Conservation (phyloP, 1,140 invertebrate genomes). For the Macrosteles quadrilineatus region DNA sequence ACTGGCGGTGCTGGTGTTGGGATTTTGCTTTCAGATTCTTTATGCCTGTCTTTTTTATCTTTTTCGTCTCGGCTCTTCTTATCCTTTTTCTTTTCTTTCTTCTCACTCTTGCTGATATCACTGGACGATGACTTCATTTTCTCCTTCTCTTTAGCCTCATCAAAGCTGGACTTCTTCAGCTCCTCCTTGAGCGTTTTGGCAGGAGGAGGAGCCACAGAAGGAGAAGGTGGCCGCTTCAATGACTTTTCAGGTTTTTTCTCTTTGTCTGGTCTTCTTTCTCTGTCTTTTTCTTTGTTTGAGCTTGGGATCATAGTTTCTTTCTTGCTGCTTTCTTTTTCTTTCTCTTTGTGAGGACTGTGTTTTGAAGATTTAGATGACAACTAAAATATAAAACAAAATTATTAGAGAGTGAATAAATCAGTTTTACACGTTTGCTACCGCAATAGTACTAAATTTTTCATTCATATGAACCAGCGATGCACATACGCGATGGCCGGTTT, state of each 20-base stretch:
- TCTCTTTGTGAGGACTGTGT: constrained; percentile 57
- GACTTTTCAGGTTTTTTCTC: constrained; percentile 46
- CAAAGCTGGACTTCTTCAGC: constrained; percentile 29
- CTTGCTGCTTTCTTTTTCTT: constrained; percentile 56
- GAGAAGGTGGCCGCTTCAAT: constrained; percentile 32
- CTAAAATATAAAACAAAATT: constrained; percentile 35
- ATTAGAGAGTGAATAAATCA: no score
- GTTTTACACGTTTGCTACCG: no score
- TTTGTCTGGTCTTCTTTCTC: constrained; percentile 48
- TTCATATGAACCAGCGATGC: no score
- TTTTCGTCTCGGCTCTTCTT: constrained; percentile 39
- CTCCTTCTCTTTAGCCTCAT: constrained; percentile 37
- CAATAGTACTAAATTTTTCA: no score
- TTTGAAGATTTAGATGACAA: constrained; percentile 42
- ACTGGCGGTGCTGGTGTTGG: constrained; percentile 45
- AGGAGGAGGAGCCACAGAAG: constrained; percentile 19
- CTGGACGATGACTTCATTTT: constrained; percentile 2
- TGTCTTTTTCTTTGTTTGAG: constrained; percentile 36
- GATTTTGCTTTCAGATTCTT: constrained; percentile 54
- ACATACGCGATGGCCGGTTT: no score
- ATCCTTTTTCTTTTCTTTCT: constrained; percentile 35
- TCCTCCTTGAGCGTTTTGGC: constrained; percentile 27
- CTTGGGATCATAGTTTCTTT: constrained; percentile 49
- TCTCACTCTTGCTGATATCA: constrained; percentile 22
- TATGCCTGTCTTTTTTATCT: constrained; percentile 49